Evolutionary conservation across 1,140 invertebrate species (phyloP).

Genomic region (Hyposmocoma kahamanoa): DNA sequence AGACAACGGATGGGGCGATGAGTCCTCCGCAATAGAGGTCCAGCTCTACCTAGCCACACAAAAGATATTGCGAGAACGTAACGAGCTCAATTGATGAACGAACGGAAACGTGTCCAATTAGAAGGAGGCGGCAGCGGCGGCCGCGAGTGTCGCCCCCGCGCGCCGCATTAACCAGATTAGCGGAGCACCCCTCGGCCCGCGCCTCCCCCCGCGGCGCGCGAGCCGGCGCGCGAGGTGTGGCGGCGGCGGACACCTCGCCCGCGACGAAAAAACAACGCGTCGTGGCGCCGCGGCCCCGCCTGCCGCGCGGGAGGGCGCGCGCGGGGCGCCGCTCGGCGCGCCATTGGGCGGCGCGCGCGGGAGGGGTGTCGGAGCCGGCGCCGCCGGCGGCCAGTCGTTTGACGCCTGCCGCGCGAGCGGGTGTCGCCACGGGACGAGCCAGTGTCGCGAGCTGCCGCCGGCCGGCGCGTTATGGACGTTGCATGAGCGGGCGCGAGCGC

Average conservation of each 20-base stretch:
- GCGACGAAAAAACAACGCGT: conserved; percentile 52
- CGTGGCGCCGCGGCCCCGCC: conserved; percentile 33
- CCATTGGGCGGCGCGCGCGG: conserved; percentile 55
- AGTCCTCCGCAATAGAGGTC: conserved; percentile 6
- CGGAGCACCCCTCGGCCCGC: conserved; percentile 24
- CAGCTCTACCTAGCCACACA: conserved; percentile 21
- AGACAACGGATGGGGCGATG: conserved; percentile 9
- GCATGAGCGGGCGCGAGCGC: conserved; percentile 52
- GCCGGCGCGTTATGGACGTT: conserved; percentile 66
- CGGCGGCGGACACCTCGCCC: conserved; percentile 58
- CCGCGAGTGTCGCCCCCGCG: conserved; percentile 32
- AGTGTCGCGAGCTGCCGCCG: conserved; percentile 50
- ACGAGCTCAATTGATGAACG: conserved; percentile 68
- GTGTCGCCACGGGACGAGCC: conserved; percentile 65
- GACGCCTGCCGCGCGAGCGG: conserved; percentile 72
- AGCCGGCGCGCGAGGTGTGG: conserved; percentile 51
- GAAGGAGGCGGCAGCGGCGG: conserved; percentile 51
- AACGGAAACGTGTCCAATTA: conserved; percentile 71
- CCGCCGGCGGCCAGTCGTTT: conserved; percentile 62
- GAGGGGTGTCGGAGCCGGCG: conserved; percentile 55
- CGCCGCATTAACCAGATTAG: conserved; percentile 61
- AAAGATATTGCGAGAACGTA: conserved; percentile 55
- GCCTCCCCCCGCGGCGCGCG: conserved; percentile 10
- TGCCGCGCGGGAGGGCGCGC: conserved; percentile 19
- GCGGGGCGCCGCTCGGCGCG: conserved; percentile 32